Conservation (phyloP, 2,797 vertebrate genomes). For the Nyctibius grandis region DNA sequence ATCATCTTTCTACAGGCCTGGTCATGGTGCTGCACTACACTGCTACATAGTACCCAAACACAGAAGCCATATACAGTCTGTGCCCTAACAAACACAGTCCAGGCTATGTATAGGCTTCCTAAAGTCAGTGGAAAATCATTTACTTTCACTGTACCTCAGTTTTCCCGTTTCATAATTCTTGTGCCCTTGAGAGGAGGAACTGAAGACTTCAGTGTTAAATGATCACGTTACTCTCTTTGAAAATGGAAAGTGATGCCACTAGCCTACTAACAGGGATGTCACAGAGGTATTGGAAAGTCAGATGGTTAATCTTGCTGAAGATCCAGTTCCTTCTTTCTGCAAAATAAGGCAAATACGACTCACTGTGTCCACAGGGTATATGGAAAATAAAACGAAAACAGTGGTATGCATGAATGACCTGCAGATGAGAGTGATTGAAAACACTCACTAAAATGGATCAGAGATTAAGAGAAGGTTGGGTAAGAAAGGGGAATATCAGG, state of each 20-base stretch:
- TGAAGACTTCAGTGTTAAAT: background rate
- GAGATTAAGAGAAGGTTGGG: background rate
- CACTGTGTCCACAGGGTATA: background rate
- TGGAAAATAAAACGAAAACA: background rate
- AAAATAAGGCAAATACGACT: slow-evolving; percentile 38
- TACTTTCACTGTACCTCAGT: background rate
- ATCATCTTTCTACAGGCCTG: background rate
- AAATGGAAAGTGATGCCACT: background rate
- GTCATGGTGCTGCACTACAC: background rate
- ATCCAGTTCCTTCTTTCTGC: background rate
- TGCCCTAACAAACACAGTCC: background rate
- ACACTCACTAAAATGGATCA: background rate
- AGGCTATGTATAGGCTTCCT: background rate
- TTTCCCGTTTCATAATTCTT: background rate
- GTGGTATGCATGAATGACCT: background rate
- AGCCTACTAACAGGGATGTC: background rate
- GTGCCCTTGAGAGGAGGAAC: background rate
- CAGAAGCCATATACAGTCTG: background rate
- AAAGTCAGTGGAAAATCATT: background rate
- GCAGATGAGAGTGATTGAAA: background rate
- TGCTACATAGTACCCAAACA: background rate
- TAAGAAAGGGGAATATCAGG: background rate
- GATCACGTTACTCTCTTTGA: background rate
- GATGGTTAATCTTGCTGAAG: background rate
- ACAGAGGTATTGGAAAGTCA: background rate